Conservation (phyloP, 2,888 invertebrate genomes). For the Oxycera nigricornis region DNA sequence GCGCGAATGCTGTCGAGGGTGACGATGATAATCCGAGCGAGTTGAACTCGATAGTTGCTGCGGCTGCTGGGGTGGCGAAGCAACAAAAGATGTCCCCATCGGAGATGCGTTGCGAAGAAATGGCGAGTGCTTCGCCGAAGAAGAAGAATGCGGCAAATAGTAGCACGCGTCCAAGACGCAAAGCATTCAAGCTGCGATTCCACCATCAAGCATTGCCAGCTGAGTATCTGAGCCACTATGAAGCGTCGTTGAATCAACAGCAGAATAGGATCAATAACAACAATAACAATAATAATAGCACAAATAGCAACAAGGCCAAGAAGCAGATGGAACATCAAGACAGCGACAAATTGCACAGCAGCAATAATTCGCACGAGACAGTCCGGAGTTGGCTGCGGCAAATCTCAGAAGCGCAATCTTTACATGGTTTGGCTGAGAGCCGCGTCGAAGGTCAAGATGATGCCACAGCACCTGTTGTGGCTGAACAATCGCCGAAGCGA, state of each 20-base stretch:
- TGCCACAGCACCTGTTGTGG: neutral
- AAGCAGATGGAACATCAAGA: conserved; percentile 15
- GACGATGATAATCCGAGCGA: conserved; percentile 57
- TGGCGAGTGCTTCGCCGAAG: conserved; percentile 45
- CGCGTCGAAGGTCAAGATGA: conserved; percentile 31
- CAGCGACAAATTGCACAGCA: conserved; percentile 7
- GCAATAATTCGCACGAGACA: conserved; percentile 68
- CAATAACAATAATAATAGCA: conserved; percentile 46
- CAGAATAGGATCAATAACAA: conserved; percentile 52
- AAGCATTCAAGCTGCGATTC: conserved; percentile 76
- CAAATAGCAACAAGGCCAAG: conserved; percentile 28
- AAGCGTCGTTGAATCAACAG: conserved; percentile 71
- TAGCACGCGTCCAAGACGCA: conserved; percentile 48
- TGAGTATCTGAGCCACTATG: conserved; percentile 81
- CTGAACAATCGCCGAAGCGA: conserved; percentile 54
- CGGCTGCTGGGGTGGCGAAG: conserved; percentile 42
- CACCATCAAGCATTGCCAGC: conserved; percentile 82
- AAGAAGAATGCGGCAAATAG: conserved; percentile 34
- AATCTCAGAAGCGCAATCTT: conserved; percentile 74
- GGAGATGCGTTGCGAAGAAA: neutral
- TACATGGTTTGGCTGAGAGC: conserved; percentile 15
- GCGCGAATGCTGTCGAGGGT: conserved; percentile 54
- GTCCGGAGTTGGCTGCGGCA: conserved; percentile 79
- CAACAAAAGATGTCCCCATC: conserved; percentile 27
- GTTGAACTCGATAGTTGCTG: conserved; percentile 53